phyloP scores from a whole-genome alignment of 2,113 vertebrate genomes.

The Suncus etruscus region DNA sequence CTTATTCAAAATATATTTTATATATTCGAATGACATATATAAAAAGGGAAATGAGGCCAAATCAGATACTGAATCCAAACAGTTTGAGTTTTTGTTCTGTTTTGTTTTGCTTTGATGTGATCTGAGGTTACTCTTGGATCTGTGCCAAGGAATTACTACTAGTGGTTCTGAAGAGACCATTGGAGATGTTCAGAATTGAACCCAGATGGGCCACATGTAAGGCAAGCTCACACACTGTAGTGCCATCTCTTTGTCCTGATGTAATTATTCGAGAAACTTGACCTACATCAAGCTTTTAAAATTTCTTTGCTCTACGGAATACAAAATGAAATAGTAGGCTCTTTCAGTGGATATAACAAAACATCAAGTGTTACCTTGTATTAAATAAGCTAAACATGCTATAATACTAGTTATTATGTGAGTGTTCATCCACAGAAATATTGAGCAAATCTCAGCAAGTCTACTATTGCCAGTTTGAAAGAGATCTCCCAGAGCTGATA shows the following conservation, averaged over 20 bases:
- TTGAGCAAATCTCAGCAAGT: background rate
- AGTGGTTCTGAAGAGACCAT: no score
- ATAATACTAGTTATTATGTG: rapidly evolving
- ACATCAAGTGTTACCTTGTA: background rate
- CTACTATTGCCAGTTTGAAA: background rate
- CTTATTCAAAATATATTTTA: background rate
- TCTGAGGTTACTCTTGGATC: no score
- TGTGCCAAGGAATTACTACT: no score
- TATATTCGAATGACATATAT: no score
- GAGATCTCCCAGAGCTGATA: background rate
- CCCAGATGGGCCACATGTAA: no score
- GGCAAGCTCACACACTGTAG: no score
- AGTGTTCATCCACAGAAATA: background rate
- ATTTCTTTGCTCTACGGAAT: constrained; percentile 18
- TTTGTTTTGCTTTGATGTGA: no score
- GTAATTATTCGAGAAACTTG: background rate
- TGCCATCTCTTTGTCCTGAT: no score
- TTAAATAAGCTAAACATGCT: background rate
- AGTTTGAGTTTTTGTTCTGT: background rate
- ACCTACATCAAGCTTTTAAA: background rate
- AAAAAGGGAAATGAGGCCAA: background rate
- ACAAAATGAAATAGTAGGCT: background rate
- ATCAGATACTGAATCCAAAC: background rate
- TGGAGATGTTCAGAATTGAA: no score
- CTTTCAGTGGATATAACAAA: background rate